These are phyloP conservation scores for Abrostola triplasia DNA, from an alignment of 2,888 invertebrate genomes.

Conservation along the genomic window DNA sequence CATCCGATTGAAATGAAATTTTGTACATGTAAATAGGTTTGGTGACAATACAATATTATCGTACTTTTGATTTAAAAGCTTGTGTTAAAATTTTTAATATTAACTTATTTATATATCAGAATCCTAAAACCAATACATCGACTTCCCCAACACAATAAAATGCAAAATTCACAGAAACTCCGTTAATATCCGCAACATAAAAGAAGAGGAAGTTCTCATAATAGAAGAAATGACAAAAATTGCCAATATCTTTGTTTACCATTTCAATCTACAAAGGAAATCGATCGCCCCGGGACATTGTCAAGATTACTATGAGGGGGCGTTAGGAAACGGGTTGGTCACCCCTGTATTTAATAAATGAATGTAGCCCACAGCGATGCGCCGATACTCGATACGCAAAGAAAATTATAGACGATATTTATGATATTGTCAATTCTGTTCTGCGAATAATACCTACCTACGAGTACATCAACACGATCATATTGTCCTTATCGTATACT, in stretches of 20 bases:
- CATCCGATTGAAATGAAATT: too few relatives aligned
- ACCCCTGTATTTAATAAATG: slow-evolving; percentile 77
- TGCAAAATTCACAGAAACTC: slow-evolving; percentile 4
- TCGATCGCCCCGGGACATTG: slow-evolving; percentile 78
- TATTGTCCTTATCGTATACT: too few relatives aligned
- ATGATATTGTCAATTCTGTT: slow-evolving; percentile 12
- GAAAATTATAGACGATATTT: slow-evolving; percentile 16
- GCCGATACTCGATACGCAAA: slow-evolving; percentile 36
- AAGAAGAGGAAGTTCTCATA: slow-evolving; percentile 48
- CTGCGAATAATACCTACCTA: too few relatives aligned
- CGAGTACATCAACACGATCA: too few relatives aligned
- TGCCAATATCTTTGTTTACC: slow-evolving; percentile 81
- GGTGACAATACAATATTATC: too few relatives aligned
- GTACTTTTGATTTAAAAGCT: too few relatives aligned
- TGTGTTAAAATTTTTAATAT: too few relatives aligned
- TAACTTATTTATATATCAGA: too few relatives aligned
- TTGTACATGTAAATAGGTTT: too few relatives aligned
- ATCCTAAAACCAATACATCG: neutral
- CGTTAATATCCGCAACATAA: slow-evolving; percentile 39
- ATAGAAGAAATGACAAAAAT: slow-evolving; percentile 64
- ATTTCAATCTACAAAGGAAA: slow-evolving; percentile 81
- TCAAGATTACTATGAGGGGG: slow-evolving; percentile 70
- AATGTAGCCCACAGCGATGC: slow-evolving; percentile 59
- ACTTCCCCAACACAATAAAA: neutral
- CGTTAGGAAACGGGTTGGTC: slow-evolving; percentile 54